Evolutionary conservation across 2,113 vertebrate species (phyloP).

Genomic region (Rhipidura dahli): DNA sequence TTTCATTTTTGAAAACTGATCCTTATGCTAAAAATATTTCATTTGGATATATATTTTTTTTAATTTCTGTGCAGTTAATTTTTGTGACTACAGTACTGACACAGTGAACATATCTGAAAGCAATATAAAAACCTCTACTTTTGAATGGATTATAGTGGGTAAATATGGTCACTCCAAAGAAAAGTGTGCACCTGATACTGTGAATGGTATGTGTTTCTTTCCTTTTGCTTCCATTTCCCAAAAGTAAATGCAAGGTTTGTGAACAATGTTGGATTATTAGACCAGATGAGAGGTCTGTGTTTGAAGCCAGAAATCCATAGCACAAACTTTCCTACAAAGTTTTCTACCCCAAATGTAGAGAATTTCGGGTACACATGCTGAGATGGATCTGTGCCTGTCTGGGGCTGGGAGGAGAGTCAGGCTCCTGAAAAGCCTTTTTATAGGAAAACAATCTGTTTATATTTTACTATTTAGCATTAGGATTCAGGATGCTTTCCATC

Average conservation of each 20-base stretch:
- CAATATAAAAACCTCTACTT: not conserved
- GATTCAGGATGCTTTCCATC: not conserved
- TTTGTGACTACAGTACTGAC: conserved; percentile 31
- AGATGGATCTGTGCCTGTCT: fast-evolving
- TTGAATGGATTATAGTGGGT: conserved; percentile 26
- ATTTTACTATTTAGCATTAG: not conserved
- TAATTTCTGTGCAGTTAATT: conserved; percentile 54
- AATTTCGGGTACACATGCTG: not conserved
- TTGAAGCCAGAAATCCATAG: not conserved
- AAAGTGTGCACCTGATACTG: not conserved
- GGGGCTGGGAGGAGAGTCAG: not conserved
- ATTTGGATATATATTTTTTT: not conserved
- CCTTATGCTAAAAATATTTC: not conserved
- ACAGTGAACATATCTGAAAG: not conserved
- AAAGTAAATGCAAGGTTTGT: not conserved
- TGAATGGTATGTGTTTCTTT: conserved; percentile 41
- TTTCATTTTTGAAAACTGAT: not conserved
- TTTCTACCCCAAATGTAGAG: not conserved
- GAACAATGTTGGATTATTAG: not conserved
- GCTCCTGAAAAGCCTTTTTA: not conserved
- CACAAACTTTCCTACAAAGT: not conserved
- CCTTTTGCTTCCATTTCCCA: not conserved
- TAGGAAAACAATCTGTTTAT: not conserved
- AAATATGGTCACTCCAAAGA: conserved; percentile 42
- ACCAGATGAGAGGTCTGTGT: not conserved